Evolutionary conservation across 2,113 vertebrate species (phyloP), one percentile per base, ranked within the genome.

Genomic region (Cervus canadensis): DNA sequence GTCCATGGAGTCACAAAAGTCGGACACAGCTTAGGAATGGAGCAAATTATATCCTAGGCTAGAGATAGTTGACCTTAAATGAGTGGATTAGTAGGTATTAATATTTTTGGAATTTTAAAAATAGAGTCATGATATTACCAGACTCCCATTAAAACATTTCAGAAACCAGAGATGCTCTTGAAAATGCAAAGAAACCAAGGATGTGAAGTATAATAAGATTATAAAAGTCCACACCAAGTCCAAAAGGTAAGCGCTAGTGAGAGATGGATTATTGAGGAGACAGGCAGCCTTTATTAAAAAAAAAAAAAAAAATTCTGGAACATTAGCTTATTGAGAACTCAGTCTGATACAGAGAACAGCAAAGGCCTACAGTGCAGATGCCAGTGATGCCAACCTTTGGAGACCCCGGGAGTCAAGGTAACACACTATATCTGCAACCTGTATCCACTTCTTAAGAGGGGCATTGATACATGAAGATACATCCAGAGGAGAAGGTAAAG

Each of bases 351-450:
- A 5, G 52, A 71, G 11, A 11, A 7, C 1, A 5, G 12, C 13
- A 23, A 17, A 40, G 57, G 30, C 21, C 23, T 6, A 5, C 57
- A 43, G 12, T 10, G 2, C 3, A 10, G n/a, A n/a, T 11, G 5
- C 3, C 11, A 62, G 3, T 2, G 2, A 28, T 26, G 4, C 14
- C 45, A 26, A 6, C 1, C 0, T 54, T 26, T 1, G 36, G 10
- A 45, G 12, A 19, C 21, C 28, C 9, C 1, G 1, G 10, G 6
- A 15, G 3, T 26, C 21, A 17, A 11, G 2, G 1, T 43, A 16
- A 54, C 0, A 1, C 14, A 7, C 30, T 23, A 40, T 4, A 8
- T 4, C 23, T 52, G 25, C 1, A 26, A 6, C 17, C 48, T 43
- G 9, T 2, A 1, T 40, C 50, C 8, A 0, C 19, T 76, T 7